Evolutionary conservation across 2,888 invertebrate genomes (phyloP).

Genomic region (Eupithecia tripunctaria): DNA sequence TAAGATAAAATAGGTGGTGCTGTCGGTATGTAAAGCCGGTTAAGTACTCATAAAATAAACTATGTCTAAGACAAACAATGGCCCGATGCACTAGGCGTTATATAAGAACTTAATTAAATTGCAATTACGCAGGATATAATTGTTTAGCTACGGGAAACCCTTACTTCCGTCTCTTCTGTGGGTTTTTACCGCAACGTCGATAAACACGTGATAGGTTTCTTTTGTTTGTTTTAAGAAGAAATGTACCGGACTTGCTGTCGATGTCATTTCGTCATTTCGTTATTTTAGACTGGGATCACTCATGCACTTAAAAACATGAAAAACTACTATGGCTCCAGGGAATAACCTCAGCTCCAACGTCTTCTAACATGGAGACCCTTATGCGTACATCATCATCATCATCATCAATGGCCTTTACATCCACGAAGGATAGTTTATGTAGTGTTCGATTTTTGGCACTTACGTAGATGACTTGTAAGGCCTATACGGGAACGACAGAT

Average conservation of each 20-base stretch:
- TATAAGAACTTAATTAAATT: conserved; percentile 14
- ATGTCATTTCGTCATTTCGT: neutral
- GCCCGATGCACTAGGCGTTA: neutral
- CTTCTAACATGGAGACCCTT: too few species aligned
- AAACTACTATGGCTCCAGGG: too few species aligned
- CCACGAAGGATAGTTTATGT: too few species aligned
- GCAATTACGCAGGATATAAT: conserved; percentile 15
- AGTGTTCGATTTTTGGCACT: too few species aligned
- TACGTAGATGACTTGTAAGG: too few species aligned
- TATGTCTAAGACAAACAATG: conserved; percentile 1
- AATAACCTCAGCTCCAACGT: too few species aligned
- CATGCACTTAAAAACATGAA: neutral
- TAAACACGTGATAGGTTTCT: neutral
- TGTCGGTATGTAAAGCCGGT: neutral
- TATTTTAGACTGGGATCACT: neutral
- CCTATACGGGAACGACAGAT: too few species aligned
- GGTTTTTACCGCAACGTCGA: conserved; percentile 22
- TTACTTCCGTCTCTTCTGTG: conserved; percentile 31
- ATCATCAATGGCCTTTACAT: too few species aligned
- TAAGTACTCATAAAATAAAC: neutral
- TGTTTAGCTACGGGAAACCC: conserved; percentile 26
- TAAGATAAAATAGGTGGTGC: too few species aligned
- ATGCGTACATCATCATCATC: too few species aligned
- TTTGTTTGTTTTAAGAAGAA: conserved; percentile 1
- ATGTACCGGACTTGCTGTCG: neutral